A percentile compares a stretch with the other conserved stretches of the same genome.
These are phyloP conservation scores for Phrixothrix hirtus DNA, from an alignment of 2,888 invertebrate genomes.

Conservation along the genomic window DNA sequence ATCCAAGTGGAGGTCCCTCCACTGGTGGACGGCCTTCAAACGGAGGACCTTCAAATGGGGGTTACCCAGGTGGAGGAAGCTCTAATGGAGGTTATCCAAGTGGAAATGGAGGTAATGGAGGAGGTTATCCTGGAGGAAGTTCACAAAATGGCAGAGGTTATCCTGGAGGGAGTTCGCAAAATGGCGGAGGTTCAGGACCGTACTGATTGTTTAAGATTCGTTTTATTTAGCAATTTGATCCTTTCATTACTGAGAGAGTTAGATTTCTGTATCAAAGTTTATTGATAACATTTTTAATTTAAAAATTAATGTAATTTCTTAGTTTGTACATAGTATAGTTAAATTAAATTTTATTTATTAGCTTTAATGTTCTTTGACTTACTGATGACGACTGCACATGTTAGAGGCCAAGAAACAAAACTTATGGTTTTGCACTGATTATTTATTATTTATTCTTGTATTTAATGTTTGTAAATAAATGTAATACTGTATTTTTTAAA, in stretches of 20 bases:
- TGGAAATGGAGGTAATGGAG: slow-evolving; percentile 9
- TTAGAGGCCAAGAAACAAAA: no score
- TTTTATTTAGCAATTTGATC: slow-evolving; percentile 27
- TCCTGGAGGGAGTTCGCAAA: slow-evolving; percentile 34
- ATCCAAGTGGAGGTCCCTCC: slow-evolving; percentile 8
- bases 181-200: slow-evolving; percentile 27
- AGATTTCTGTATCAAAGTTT: slow-evolving; percentile 1
- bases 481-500: no score
- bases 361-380: no score
- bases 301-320: background rate
- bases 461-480: no score
- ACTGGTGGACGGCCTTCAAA: slow-evolving; percentile 3
- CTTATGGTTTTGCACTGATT: background rate
- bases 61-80: background rate
- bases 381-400: slow-evolving; percentile 18
- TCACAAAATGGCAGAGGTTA: slow-evolving; percentile 31
- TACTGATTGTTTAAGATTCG: slow-evolving; percentile 36
- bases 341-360: no score
- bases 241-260: slow-evolving; percentile 8
- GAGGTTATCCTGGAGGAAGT: slow-evolving; percentile 36
- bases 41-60: slow-evolving; percentile 5
- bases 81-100: slow-evolving; percentile 16
- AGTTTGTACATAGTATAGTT: slow-evolving; percentile 11
- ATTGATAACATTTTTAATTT: background rate
- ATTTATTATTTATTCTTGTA: background rate